These are phyloP conservation scores for Bucco capensis DNA, from an alignment of 2,113 vertebrate genomes.

Conservation along the genomic window DNA sequence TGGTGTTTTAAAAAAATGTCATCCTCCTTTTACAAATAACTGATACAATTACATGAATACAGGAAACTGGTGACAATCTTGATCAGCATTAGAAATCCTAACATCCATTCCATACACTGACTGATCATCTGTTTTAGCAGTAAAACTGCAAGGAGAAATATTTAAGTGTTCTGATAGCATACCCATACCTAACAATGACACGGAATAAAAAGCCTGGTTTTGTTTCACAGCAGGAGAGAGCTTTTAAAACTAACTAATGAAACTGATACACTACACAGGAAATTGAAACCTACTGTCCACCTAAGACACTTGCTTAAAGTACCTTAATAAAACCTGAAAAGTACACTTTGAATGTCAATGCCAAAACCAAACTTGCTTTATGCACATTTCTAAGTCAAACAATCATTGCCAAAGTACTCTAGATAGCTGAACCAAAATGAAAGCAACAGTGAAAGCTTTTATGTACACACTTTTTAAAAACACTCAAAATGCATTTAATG, in stretches of 20 bases:
- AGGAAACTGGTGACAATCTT: background rate
- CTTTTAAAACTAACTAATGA: background rate
- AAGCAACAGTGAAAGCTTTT: background rate
- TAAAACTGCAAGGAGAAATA: background rate
- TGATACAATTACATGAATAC: background rate
- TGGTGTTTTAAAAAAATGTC: background rate
- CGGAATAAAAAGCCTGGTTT: background rate
- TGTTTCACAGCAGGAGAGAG: background rate
- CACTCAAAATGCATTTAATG: background rate
- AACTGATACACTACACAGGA: background rate
- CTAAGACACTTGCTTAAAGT: background rate
- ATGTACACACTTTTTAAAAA: background rate
- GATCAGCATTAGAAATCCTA: background rate
- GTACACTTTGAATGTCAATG: background rate
- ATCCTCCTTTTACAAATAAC: background rate
- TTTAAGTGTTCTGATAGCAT: background rate
- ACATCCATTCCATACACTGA: background rate
- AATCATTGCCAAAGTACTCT: background rate
- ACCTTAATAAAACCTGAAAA: background rate
- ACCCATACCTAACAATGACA: background rate
- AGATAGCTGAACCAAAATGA: background rate
- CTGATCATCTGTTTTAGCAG: background rate
- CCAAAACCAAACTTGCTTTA: background rate
- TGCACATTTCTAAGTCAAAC: background rate
- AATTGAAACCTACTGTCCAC: background rate